Conservation (phyloP, 2,888 invertebrate genomes). For the Synanthedon vespiformis region DNA sequence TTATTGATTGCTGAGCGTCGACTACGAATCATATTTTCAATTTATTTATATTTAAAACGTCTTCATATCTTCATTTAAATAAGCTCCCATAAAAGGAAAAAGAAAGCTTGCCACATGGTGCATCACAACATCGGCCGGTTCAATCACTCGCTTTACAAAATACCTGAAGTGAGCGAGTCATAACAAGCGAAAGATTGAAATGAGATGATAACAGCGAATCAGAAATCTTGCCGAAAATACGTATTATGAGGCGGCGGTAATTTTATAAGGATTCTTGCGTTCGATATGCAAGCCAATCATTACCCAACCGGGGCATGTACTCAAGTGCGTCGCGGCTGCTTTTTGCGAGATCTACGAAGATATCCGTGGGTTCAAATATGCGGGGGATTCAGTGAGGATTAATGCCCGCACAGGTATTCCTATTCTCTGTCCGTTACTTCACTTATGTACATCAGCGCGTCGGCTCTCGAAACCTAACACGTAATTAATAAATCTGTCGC, state of each 20-base stretch:
- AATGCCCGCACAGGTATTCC: slow-evolving; percentile 30
- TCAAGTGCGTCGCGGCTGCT: slow-evolving; percentile 35
- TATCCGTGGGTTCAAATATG: slow-evolving; percentile 47
- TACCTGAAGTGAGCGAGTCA: slow-evolving; percentile 46
- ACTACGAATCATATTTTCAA: neutral
- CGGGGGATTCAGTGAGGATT: slow-evolving; percentile 38
- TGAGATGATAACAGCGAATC: slow-evolving; percentile 60
- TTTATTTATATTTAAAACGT: slow-evolving; percentile 3
- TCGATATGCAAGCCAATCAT: slow-evolving; percentile 63
- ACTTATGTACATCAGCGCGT: slow-evolving; percentile 5
- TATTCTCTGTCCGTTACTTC: slow-evolving; percentile 8
- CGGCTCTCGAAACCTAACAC: neutral
- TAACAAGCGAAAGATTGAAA: slow-evolving; percentile 65
- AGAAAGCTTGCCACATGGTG: slow-evolving; percentile 1
- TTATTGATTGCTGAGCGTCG: too few relatives aligned
- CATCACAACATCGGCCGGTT: slow-evolving; percentile 31
- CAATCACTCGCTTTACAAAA: slow-evolving; percentile 40
- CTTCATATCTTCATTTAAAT: slow-evolving; percentile 32
- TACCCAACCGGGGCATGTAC: slow-evolving; percentile 34
- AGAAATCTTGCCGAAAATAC: slow-evolving; percentile 65
- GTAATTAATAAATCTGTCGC: neutral
- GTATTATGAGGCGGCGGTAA: slow-evolving; percentile 56
- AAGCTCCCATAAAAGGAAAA: slow-evolving; percentile 15
- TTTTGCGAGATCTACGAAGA: slow-evolving; percentile 54
- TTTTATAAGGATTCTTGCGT: slow-evolving; percentile 59